A percentile compares a stretch with the other conserved stretches of the same genome.
These are phyloP conservation scores for Chrysolina oricalcia DNA, from an alignment of 2,888 invertebrate species.

Conservation along the genomic window DNA sequence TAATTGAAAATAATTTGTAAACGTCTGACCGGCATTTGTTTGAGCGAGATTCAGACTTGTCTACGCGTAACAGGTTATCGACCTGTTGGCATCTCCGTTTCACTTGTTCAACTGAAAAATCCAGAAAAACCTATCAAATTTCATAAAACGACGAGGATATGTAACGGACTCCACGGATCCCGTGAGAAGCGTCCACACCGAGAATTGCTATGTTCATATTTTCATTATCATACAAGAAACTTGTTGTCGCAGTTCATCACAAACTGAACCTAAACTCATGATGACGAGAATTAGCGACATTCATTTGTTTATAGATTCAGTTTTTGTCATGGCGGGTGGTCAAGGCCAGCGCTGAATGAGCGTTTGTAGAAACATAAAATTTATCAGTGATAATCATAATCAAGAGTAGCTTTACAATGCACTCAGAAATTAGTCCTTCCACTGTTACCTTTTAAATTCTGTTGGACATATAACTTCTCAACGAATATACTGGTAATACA, in stretches of 20 bases:
- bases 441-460: no score
- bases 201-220: constrained; percentile 22
- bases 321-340: constrained; percentile 14
- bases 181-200: constrained; percentile 29
- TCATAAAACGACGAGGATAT: constrained; percentile 9
- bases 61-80: neutral
- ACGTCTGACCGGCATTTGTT: no score
- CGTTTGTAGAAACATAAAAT: neutral
- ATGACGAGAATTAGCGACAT: constrained; percentile 29
- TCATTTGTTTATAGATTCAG: constrained; percentile 1
- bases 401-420: no score
- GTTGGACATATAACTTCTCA: no score
- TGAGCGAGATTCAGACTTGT: neutral
- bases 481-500: no score
- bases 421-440: no score
- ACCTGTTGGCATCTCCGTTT: constrained; percentile 1
- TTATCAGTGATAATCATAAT: no score
- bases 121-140: constrained; percentile 17
- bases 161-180: constrained; percentile 14
- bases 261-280: neutral
- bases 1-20: no score
- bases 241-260: constrained; percentile 21
- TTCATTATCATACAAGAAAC: constrained; percentile 27
- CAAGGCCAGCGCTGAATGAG: neutral
- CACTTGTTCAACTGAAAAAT: neutral